phyloP scores from a whole-genome alignment of 2,888 invertebrate species.

The Koerneria pararmatus region DNA sequence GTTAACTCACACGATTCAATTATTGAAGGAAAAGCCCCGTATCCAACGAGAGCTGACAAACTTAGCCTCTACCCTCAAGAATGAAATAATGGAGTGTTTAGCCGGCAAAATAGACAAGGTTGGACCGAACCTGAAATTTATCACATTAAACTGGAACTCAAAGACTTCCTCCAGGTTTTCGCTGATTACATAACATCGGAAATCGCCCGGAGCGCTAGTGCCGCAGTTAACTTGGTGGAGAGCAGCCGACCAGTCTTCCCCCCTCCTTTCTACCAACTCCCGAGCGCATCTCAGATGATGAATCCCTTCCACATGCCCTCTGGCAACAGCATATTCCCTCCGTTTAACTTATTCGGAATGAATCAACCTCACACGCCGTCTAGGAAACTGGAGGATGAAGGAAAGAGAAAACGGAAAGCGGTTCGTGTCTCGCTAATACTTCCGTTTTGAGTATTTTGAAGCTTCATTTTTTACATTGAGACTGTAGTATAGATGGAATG shows the following conservation, averaged over 20 bases:
- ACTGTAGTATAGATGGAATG: no score
- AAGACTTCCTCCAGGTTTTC: no score
- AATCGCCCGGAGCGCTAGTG: background rate
- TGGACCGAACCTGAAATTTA: no score
- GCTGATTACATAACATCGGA: constrained; percentile 7
- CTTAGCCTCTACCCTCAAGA: constrained; percentile 83
- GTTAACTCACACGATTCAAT: no score
- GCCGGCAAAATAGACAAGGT: constrained; percentile 82
- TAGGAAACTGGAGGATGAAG: constrained; percentile 30
- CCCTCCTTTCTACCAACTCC: constrained; percentile 30
- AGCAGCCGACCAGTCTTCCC: constrained; percentile 33
- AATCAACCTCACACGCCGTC: no score
- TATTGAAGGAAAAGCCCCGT: constrained; percentile 22
- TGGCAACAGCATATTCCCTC: constrained; percentile 30
- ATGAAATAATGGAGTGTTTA: constrained; percentile 80
- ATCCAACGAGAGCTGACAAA: constrained; percentile 68
- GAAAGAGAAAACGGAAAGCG: constrained; percentile 4
- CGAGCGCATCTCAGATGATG: no score
- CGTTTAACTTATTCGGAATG: constrained; percentile 31
- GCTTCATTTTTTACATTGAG: no score
- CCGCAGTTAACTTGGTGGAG: background rate
- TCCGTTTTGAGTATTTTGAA: no score
- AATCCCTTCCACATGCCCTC: no score
- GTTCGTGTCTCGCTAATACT: background rate
- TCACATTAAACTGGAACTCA: no score